These are phyloP conservation scores for Battus philenor DNA, from an alignment of 1,140 invertebrate species.

Conservation along the genomic window DNA sequence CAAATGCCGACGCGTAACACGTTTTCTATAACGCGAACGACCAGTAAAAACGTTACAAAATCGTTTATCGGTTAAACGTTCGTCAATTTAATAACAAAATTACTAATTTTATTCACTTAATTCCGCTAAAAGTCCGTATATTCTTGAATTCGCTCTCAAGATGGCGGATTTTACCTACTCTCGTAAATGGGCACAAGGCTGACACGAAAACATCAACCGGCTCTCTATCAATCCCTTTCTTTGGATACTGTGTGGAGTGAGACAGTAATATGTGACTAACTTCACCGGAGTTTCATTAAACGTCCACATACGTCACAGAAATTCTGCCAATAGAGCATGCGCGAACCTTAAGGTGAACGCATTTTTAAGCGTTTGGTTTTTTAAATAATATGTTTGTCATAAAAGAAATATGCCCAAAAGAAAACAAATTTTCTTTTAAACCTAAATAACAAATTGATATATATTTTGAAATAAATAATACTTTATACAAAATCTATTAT, in stretches of 20 bases:
- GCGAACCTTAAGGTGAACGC: conserved; percentile 49
- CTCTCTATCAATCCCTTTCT: conserved; percentile 69
- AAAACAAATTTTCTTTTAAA: no score
- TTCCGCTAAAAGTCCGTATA: conserved; percentile 71
- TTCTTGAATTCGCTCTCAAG: conserved; percentile 76
- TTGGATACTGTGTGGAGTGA: conserved; percentile 53
- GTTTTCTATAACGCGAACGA: conserved; percentile 48
- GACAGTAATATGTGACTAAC: conserved; percentile 61
- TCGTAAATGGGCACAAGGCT: conserved; percentile 76
- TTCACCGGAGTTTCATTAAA: conserved; percentile 57
- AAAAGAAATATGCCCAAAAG: no score
- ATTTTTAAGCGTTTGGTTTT: conserved; percentile 28
- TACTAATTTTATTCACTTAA: conserved; percentile 66
- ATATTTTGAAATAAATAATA: no score
- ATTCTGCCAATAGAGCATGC: conserved; percentile 68
- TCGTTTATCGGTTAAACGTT: conserved; percentile 39
- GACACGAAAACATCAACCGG: conserved; percentile 75
- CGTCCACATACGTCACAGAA: conserved; percentile 65
- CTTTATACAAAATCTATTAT: no score
- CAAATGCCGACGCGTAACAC: conserved; percentile 44
- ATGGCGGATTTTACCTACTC: conserved; percentile 76
- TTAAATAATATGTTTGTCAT: no score
- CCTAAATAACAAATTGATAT: no score
- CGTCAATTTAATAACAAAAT: conserved; percentile 70
- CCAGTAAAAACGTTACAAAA: conserved; percentile 38